phyloP scores from a whole-genome alignment of 1,140 invertebrate genomes.

The Heliconius himera region DNA sequence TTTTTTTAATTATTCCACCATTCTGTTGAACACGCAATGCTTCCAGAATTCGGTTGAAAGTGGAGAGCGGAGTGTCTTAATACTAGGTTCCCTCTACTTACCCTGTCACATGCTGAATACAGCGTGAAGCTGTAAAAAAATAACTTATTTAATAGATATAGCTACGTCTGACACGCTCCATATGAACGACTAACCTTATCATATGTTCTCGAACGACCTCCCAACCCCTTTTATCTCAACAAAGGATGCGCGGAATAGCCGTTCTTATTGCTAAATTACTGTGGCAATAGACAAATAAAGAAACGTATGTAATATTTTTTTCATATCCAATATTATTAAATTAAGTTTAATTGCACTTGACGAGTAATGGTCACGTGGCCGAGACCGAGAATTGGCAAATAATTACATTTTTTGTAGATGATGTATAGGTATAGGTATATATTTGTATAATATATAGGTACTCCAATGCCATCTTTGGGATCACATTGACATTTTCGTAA shows the following conservation, averaged over 20 bases:
- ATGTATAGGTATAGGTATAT: neutral
- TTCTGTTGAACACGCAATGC: too few species aligned
- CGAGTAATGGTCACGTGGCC: too few species aligned
- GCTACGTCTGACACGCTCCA: neutral
- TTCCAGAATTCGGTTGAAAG: too few species aligned
- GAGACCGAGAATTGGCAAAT: too few species aligned
- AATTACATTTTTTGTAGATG: too few species aligned
- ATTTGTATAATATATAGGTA: constrained; percentile 15
- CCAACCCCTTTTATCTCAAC: constrained; percentile 49
- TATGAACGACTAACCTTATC: constrained; percentile 23
- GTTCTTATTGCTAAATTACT: constrained; percentile 46
- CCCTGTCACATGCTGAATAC: too few species aligned
- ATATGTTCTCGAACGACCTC: constrained; percentile 42
- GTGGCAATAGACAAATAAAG: constrained; percentile 21
- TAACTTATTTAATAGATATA: neutral
- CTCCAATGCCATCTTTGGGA: constrained; percentile 1
- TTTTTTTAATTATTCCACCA: neutral
- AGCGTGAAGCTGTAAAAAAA: too few species aligned
- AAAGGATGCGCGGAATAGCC: constrained; percentile 45
- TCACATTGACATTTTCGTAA: constrained; percentile 15
- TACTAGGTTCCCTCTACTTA: too few species aligned
- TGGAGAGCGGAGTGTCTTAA: too few species aligned
- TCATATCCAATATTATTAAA: neutral
- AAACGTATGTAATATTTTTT: neutral
- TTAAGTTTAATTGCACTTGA: neutral